Base-by-base conservation (phyloP, 2,797 vertebrate species). In the Psittacula derbiana region DNA sequence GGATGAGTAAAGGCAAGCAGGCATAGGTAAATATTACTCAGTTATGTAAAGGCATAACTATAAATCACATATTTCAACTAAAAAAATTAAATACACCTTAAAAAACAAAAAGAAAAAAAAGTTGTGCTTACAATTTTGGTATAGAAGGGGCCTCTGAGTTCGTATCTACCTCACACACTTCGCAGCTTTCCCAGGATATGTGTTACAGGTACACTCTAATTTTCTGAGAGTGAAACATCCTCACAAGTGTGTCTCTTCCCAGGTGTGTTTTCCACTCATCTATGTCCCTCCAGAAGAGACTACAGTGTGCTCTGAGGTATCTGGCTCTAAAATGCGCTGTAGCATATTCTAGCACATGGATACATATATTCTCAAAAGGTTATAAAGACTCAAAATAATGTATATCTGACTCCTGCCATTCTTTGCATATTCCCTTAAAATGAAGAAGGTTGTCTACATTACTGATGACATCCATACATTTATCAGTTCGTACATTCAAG, bases 101-200 rank as follows among this genome's bases (percentile, higher is more conserved):
- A 33, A 52, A 53, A 52, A 0, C 13, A 44, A n/a, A 25, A 65
- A 65, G 24, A 53, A 20, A 62, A 62, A 28, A 52, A 66, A 4
- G 0, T 12, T 31, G 4, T 21, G 6, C 38, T 83, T 65, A 31
- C 4, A 8, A 13, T 18, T 7, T 53, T 46, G 3, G 1, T 43
- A 38, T 20, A 31, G 27, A 91, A 91, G 11, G 28, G 31, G 3
- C 10, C 49, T 87, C 41, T 30, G 53, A 65, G 4, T 38, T 21
- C 2, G 0, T 24, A 46, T 40, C 30, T 81, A 30, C 10, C 13
- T 78, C 53, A 58, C 0, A 0, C 6, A 73, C 36, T 5, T 10
- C 1, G 2, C 19, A 47, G 25, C 19, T n/a, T 74, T 91, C 44
- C 72, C 4, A 3, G 40, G 18, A 38, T 38, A 57, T 1, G 2